Evolutionary conservation across 1,140 invertebrate genomes (phyloP).

Genomic region (Tetragonula clypearis): DNA sequence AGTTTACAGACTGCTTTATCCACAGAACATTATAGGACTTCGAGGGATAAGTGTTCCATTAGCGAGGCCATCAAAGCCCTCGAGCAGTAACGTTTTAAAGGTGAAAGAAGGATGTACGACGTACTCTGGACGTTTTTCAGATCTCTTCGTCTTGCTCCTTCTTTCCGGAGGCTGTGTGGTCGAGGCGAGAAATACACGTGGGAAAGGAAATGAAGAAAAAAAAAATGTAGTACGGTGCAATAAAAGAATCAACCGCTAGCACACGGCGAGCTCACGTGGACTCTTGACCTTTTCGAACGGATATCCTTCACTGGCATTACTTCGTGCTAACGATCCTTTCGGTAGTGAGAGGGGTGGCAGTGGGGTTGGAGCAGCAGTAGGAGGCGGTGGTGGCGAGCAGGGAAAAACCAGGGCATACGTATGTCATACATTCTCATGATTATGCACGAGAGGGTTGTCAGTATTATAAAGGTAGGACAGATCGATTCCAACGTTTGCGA

Average conservation of each 20-base stretch:
- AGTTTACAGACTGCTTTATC: background rate
- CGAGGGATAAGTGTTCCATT: constrained; percentile 41
- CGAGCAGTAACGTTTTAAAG: constrained; percentile 10
- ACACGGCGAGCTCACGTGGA: constrained; percentile 69
- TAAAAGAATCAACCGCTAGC: constrained; percentile 57
- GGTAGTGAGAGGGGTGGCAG: constrained; percentile 33
- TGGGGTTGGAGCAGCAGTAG: constrained; percentile 28
- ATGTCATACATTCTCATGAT: constrained; percentile 76
- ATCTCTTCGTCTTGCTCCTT: background rate
- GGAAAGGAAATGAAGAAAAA: background rate
- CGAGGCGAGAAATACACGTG: background rate
- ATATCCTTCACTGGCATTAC: constrained; percentile 76
- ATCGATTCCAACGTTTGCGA: constrained; percentile 72
- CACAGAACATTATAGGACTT: background rate
- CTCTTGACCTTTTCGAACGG: constrained; percentile 79
- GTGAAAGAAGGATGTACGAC: constrained; percentile 7
- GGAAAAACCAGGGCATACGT: constrained; percentile 68
- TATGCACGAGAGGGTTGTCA: constrained; percentile 73
- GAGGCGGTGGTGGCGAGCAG: constrained; percentile 24
- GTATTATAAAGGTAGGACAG: constrained; percentile 68
- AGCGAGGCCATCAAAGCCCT: constrained; percentile 31
- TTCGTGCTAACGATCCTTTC: constrained; percentile 78
- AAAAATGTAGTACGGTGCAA: constrained; percentile 37
- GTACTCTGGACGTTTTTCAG: background rate
- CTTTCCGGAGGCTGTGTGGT: background rate